A percentile compares a stretch with the other conserved stretches of the same genome.
phyloP scores from a whole-genome alignment of 1,140 invertebrate species.

The Drosophila kurseongensis region DNA sequence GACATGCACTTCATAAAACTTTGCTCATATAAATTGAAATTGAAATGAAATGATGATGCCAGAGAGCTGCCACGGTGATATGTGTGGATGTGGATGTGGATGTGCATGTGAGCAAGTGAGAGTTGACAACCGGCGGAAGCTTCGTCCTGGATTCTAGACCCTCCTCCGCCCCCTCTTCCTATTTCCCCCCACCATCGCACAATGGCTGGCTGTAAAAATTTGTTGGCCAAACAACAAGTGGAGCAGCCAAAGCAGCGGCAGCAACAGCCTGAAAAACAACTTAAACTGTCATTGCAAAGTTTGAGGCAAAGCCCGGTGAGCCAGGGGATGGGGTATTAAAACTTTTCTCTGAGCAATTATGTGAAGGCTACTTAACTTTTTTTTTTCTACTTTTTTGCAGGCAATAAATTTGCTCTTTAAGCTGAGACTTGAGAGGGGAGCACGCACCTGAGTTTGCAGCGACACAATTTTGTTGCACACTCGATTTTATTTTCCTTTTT shows the following conservation, averaged over 20 bases:
- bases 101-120: slow-evolving; percentile 32
- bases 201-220: slow-evolving; percentile 59
- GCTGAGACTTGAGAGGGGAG: slow-evolving; percentile 3
- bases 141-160: too few species aligned
- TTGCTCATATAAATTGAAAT: slow-evolving; percentile 82
- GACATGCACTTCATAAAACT: slow-evolving; percentile 81
- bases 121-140: slow-evolving; percentile 52
- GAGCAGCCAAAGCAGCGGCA: slow-evolving; percentile 42
- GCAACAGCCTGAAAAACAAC: slow-evolving; percentile 67
- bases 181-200: not conserved
- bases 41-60: slow-evolving; percentile 72
- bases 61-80: slow-evolving; percentile 38
- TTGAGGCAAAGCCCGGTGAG: slow-evolving; percentile 47
- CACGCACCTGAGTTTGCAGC: slow-evolving; percentile 36
- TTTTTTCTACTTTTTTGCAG: slow-evolving; percentile 31
- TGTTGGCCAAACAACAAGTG: slow-evolving; percentile 78
- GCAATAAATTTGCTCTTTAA: slow-evolving; percentile 62
- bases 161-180: not conserved
- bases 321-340: slow-evolving; percentile 64
- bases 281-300: slow-evolving; percentile 79
- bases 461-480: slow-evolving; percentile 48
- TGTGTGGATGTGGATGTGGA: slow-evolving; percentile 1
- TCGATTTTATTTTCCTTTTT: slow-evolving; percentile 10
- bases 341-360: slow-evolving; percentile 72
- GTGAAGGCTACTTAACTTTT: slow-evolving; percentile 60